Base-by-base conservation (phyloP, 2,113 vertebrate species). In the Rhabdornis inornatus region DNA sequence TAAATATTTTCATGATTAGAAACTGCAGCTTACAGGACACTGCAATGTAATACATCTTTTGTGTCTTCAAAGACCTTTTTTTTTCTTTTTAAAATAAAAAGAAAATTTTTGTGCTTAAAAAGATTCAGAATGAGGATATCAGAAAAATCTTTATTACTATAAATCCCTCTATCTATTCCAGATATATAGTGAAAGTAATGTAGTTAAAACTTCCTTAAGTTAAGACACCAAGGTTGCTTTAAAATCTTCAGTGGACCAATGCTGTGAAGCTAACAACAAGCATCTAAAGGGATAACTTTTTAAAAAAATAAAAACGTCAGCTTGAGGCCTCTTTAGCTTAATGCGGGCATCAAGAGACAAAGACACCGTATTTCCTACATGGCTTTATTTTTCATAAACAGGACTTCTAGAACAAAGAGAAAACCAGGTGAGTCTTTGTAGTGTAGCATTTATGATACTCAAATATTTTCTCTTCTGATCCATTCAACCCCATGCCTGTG, bases 1-100 rank as follows among this genome's bases (percentile, higher is more conserved):
- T 87, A 84, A 87, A 94, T 92, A 86, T 84, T 92, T 61, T 59
- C 68, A 53, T 53, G 80, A 82, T 92, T 92, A 92, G 64, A 91
- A 87, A 68, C 53, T 45, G 39, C 42, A 50, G 25, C 11, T 92
- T 92, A 70, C 40, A 77, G 52, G 44, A 86, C 35, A 55, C 31
- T 64, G 35, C 0, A 4, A 85, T 74, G 25, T 40, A 89, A 81
- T 92, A 35, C 15, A 78, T 74, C 25, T 88, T 69, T 22, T 42
- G 7, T 45, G 63, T 33, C 70, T 83, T 80, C 47, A 79, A 87
- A 69, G 0, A 31, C 25, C 0, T 63, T 87, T 56, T 65, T 60
- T 39, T 63, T 39, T 11, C 1, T 65, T 60, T 39, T 63, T 35
- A 40, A 91, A 95, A 71, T 15, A 45, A 85, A 65, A 78, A 25